Evolutionary conservation across 2,888 invertebrate genomes (phyloP).

Genomic region (Elmis aenea): DNA sequence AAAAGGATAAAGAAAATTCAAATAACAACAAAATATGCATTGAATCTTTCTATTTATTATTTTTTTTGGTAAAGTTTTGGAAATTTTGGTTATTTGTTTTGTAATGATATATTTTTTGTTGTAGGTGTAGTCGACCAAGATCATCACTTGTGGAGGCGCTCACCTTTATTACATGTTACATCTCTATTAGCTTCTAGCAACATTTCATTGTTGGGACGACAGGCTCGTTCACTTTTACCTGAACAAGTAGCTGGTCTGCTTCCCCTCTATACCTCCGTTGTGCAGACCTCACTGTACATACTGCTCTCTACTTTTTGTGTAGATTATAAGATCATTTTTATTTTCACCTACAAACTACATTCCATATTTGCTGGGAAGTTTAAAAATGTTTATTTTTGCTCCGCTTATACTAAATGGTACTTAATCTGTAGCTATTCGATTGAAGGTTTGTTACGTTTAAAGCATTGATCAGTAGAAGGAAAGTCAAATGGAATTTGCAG

Average conservation of each 20-base stretch:
- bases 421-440: neutral
- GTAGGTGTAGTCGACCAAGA: conserved; percentile 33
- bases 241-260: conserved; percentile 49
- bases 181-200: conserved; percentile 35
- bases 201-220: conserved; percentile 42
- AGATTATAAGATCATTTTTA: conserved; percentile 14
- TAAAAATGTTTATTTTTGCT: neutral
- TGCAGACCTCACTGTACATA: conserved; percentile 40
- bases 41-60: too few relatives aligned
- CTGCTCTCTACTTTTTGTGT: conserved; percentile 30
- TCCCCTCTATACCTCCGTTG: conserved; percentile 34
- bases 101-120: too few relatives aligned
- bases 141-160: conserved; percentile 38
- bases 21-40: too few relatives aligned
- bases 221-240: conserved; percentile 43
- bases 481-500: conserved; percentile 28
- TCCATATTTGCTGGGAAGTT: conserved; percentile 25
- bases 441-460: neutral
- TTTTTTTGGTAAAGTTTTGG: too few relatives aligned
- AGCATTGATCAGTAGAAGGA: conserved; percentile 16
- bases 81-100: too few relatives aligned
- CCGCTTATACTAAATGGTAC: neutral
- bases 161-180: conserved; percentile 43
- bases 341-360: conserved; percentile 35
- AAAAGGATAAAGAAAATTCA: too few relatives aligned